phyloP scores from a whole-genome alignment of 2,797 vertebrate genomes.

The Sebastolobus alascanus region DNA sequence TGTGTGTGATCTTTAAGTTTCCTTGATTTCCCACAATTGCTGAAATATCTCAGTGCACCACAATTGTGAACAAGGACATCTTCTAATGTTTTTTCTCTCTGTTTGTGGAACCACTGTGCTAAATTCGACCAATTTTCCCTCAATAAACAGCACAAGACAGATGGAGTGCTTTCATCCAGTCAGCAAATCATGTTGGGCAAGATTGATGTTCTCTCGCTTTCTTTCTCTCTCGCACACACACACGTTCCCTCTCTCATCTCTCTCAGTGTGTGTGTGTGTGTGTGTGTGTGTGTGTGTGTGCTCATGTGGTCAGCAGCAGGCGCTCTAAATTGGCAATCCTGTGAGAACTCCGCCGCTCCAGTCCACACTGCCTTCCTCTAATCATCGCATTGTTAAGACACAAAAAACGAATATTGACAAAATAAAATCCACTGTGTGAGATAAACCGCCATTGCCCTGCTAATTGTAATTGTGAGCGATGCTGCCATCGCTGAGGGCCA shows the following conservation, averaged over 20 bases:
- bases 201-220: constrained; percentile 77
- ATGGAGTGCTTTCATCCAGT: constrained; percentile 82
- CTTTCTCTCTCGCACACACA: constrained; percentile 35
- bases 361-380: constrained; percentile 23
- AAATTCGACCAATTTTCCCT: constrained; percentile 74
- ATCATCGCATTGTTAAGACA: constrained; percentile 40
- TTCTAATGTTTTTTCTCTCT: constrained; percentile 56
- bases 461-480: constrained; percentile 16
- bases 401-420: constrained; percentile 44
- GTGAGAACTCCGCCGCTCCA: constrained; percentile 38
- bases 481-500: not conserved
- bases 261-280: constrained; percentile 25
- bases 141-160: constrained; percentile 80
- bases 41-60: constrained; percentile 40
- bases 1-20: constrained; percentile 25
- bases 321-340: constrained; percentile 66
- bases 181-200: constrained; percentile 81
- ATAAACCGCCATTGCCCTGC: not conserved
- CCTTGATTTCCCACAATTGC: constrained; percentile 31
- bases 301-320: constrained; percentile 49
- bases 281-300: constrained; percentile 39
- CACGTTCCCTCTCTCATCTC: constrained; percentile 31
- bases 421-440: constrained; percentile 4
- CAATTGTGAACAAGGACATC: constrained; percentile 60
- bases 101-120: constrained; percentile 65